Conservation (phyloP, 2,888 invertebrate species). For the Oligia latruncula region DNA sequence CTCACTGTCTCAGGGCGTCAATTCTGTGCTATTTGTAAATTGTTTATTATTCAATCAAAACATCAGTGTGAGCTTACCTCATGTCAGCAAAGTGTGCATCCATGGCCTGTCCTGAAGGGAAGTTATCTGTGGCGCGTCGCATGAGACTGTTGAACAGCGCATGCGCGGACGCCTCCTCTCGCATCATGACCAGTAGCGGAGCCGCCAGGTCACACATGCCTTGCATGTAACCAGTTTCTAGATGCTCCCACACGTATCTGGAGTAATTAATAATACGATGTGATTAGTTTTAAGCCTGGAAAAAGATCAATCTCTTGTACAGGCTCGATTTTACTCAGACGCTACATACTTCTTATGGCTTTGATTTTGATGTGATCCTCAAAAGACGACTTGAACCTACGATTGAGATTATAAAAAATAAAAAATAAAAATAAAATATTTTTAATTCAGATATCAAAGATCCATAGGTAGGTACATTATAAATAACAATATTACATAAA, state of each 20-base stretch:
- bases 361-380: background rate
- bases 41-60: too few species aligned
- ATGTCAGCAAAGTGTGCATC: slow-evolving; percentile 98
- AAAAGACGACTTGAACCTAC: background rate
- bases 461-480: too few species aligned
- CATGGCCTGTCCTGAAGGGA: slow-evolving; percentile 98
- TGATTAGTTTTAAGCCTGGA: background rate
- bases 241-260: slow-evolving; percentile 98
- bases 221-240: slow-evolving; percentile 98
- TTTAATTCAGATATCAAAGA: too few species aligned
- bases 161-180: slow-evolving; percentile 97
- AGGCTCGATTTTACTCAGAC: background rate
- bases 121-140: slow-evolving; percentile 97
- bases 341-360: background rate
- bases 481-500: too few species aligned
- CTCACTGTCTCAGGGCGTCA: too few species aligned
- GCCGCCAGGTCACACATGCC: slow-evolving; percentile 99
- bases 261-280: background rate
- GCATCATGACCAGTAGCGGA: slow-evolving; percentile 96
- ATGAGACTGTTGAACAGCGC: slow-evolving; percentile 97
- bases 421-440: too few species aligned
- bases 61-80: slow-evolving; percentile 87
- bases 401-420: background rate
- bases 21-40: too few species aligned
- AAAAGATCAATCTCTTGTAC: background rate